Conservation (phyloP, 2,797 vertebrate genomes). For the Acanthiza pusilla region DNA sequence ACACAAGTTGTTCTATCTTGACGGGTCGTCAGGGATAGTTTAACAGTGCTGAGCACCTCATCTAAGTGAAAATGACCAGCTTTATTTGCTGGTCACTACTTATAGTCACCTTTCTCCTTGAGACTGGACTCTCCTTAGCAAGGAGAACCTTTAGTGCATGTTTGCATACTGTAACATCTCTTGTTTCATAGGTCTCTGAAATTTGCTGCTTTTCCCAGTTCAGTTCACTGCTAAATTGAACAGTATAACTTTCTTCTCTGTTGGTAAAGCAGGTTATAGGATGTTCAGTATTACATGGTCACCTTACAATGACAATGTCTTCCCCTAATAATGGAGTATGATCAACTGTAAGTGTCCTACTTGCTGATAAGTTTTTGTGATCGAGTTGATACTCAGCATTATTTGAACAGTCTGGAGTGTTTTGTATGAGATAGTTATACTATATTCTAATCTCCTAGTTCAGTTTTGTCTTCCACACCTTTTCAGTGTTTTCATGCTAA, state of each 20-base stretch:
- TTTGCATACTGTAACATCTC: background rate
- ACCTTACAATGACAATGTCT: background rate
- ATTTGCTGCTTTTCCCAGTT: background rate
- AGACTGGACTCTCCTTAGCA: background rate
- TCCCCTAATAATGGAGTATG: background rate
- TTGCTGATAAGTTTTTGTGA: background rate
- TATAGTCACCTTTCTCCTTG: background rate
- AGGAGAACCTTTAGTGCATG: background rate
- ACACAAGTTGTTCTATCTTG: background rate
- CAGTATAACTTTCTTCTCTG: background rate
- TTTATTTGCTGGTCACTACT: background rate
- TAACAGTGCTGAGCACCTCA: background rate
- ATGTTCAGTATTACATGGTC: background rate
- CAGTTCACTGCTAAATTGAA: background rate
- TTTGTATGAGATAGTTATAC: background rate
- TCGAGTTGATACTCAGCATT: background rate
- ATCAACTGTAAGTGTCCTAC: background rate
- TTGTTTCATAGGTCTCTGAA: background rate
- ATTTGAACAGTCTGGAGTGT: background rate
- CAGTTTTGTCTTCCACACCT: background rate
- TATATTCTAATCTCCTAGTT: background rate
- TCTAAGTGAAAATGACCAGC: background rate
- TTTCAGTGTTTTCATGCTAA: background rate
- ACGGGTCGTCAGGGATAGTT: background rate
- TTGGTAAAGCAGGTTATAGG: background rate